These are phyloP conservation scores for Nothura maculosa DNA, from an alignment of 2,797 vertebrate genomes.

Conservation along the genomic window DNA sequence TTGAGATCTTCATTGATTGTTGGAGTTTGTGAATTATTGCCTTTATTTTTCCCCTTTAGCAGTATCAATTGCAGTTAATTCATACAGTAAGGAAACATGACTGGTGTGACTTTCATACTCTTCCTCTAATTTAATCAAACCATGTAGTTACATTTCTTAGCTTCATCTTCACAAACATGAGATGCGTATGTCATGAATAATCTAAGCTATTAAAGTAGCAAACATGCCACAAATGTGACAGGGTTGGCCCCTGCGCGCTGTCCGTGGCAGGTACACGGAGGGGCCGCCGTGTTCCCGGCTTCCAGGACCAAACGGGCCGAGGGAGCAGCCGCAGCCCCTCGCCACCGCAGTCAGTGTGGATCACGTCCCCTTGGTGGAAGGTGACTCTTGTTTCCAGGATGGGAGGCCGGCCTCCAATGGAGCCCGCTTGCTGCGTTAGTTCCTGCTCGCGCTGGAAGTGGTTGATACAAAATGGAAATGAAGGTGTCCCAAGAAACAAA, in stretches of 20 bases:
- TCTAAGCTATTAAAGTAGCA: no score
- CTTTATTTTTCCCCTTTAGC: neutral
- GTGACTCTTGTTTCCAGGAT: no score
- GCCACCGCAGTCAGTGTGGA: rapidly evolving
- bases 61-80: neutral
- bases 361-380: neutral
- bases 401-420: no score
- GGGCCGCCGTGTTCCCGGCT: rapidly evolving
- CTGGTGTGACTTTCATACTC: neutral
- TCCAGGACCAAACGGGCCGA: neutral
- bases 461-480: neutral
- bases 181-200: no score
- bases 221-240: no score
- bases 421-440: no score
- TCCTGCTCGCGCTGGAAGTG: neutral
- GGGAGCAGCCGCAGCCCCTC: neutral
- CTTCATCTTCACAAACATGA: neutral
- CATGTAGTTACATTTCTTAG: neutral
- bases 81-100: neutral
- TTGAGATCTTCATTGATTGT: constrained; percentile 50
- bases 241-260: no score
- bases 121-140: neutral
- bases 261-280: rapidly evolving
- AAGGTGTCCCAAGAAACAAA: neutral
- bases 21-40: neutral